These are phyloP conservation scores for Hydrolagus colliei DNA, from an alignment of 2,797 vertebrate species.

Conservation along the genomic window DNA sequence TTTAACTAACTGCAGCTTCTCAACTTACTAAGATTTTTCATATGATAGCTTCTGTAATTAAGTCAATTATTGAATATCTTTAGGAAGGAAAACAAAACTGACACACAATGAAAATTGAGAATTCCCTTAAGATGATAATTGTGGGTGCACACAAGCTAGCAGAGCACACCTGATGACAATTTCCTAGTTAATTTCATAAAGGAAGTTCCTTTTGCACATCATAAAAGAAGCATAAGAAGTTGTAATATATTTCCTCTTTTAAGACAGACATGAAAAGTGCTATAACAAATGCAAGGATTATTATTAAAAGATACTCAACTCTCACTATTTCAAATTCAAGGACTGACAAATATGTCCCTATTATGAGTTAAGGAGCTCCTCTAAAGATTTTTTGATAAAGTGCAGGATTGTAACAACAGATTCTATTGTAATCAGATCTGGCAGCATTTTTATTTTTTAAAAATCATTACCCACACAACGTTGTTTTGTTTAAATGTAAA, in stretches of 20 bases:
- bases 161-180: no score
- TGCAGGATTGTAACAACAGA: background rate
- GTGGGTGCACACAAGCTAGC: no score
- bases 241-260: no score
- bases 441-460: no score
- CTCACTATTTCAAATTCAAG: background rate
- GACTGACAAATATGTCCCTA: background rate
- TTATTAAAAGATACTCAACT: background rate
- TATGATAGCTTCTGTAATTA: background rate
- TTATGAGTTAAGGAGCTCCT: background rate
- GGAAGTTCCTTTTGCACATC: no score
- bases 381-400: background rate
- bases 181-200: no score
- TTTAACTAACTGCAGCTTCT: background rate
- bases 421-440: background rate
- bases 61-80: background rate
- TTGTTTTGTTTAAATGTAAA: constrained; percentile 7
- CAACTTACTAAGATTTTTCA: background rate
- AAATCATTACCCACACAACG: background rate
- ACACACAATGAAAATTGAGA: background rate
- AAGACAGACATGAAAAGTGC: no score
- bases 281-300: no score
- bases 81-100: background rate
- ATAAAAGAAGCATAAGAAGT: no score
- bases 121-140: background rate